phyloP scores from a whole-genome alignment of 2,113 vertebrate genomes.

The Cephalopholis sonnerati region DNA sequence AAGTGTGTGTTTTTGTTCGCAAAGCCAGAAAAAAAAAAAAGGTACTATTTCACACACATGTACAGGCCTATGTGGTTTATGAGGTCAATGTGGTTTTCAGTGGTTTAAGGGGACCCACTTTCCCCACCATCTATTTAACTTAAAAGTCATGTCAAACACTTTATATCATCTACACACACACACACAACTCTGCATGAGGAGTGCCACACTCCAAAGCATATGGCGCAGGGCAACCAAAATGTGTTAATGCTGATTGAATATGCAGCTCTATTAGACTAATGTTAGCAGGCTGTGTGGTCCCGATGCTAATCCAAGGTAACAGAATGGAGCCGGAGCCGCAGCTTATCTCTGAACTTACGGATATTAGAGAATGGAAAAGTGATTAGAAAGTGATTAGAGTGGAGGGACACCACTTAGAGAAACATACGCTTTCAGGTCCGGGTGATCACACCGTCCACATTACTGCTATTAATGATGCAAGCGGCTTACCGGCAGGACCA shows the following conservation, averaged over 20 bases:
- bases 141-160: too few species aligned
- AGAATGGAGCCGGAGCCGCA: slow-evolving; percentile 54
- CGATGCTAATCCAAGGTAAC: slow-evolving; percentile 70
- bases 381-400: slow-evolving; percentile 80
- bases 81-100: too few species aligned
- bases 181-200: not conserved
- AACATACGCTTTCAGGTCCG: slow-evolving; percentile 74
- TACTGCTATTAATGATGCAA: slow-evolving; percentile 58
- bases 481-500: slow-evolving; percentile 55
- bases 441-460: slow-evolving; percentile 57
- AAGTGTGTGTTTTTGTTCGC: not conserved
- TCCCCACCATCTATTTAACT: too few species aligned
- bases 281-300: slow-evolving; percentile 54
- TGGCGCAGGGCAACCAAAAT: slow-evolving; percentile 48
- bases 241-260: slow-evolving; percentile 80
- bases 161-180: not conserved
- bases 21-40: not conserved
- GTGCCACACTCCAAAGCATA: slow-evolving; percentile 62
- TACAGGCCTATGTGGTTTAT: not conserved
- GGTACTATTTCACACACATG: not conserved
- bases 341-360: slow-evolving; percentile 67
- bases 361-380: slow-evolving; percentile 73
- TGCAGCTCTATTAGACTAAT: slow-evolving; percentile 76
- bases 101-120: too few species aligned
- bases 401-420: slow-evolving; percentile 68